Conservation (phyloP, 2,113 vertebrate genomes). For the Alaudala cheleensis region DNA sequence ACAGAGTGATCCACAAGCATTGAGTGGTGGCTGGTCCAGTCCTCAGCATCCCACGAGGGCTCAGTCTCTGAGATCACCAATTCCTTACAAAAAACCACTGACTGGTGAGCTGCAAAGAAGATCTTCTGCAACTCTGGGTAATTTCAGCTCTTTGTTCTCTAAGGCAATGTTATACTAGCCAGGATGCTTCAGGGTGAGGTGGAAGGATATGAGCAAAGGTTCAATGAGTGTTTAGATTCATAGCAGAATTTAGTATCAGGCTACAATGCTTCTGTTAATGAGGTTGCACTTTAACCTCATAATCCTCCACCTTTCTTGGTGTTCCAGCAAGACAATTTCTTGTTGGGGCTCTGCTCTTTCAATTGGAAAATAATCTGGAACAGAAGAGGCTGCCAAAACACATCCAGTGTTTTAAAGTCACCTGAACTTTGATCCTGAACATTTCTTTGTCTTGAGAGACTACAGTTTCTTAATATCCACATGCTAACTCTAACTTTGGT, state of each 20-base stretch:
- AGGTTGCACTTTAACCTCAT: not conserved
- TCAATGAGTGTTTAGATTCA: not conserved
- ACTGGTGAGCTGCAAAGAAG: constrained; percentile 82
- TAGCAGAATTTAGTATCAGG: not conserved
- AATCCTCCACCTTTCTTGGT: not conserved
- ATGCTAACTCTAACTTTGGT: not conserved
- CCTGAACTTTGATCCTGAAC: not conserved
- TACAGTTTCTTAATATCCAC: not conserved
- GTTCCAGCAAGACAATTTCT: not conserved
- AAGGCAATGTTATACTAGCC: not conserved
- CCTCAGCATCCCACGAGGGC: constrained; percentile 80
- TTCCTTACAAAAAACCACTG: constrained; percentile 81
- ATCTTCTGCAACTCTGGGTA: constrained; percentile 86
- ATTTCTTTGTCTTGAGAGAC: not conserved
- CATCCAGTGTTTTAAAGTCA: not conserved
- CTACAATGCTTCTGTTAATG: not conserved
- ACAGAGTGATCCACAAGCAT: constrained; percentile 74
- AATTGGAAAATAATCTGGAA: not conserved
- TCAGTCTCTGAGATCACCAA: constrained; percentile 75
- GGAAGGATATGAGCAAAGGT: not conserved
- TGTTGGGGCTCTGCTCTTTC: not conserved
- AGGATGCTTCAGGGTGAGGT: not conserved
- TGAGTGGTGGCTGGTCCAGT: constrained; percentile 84
- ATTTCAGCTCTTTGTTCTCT: constrained; percentile 1
- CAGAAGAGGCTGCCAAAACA: not conserved